These are phyloP conservation scores for Dichetophora obliterata DNA, from an alignment of 2,888 invertebrate species.

Conservation along the genomic window DNA sequence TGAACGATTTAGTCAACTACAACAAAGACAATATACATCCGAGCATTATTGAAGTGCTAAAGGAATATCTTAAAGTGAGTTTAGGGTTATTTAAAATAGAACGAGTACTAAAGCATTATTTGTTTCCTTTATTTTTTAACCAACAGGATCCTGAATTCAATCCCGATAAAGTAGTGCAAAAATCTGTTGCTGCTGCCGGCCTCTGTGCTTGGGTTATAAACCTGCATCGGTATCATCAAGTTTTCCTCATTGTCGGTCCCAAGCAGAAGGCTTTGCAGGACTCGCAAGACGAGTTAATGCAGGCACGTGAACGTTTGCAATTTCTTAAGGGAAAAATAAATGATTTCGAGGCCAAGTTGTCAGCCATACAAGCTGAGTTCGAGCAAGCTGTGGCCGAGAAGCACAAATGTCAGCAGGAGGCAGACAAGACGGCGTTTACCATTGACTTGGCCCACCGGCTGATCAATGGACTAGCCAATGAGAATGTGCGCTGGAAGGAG, in stretches of 20 bases:
- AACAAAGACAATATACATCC: slow-evolving; percentile 95
- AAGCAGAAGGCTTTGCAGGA: slow-evolving; percentile 88
- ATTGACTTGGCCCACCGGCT: slow-evolving; percentile 93
- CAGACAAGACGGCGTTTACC: slow-evolving; percentile 89
- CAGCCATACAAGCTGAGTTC: slow-evolving; percentile 84
- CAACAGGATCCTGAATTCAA: slow-evolving; percentile 82
- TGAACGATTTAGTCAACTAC: slow-evolving; percentile 86
- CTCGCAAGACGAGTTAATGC: slow-evolving; percentile 87
- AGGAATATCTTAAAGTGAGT: slow-evolving; percentile 68
- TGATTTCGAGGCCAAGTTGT: slow-evolving; percentile 80
- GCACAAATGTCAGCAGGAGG: slow-evolving; percentile 91
- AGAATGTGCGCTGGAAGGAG: slow-evolving; percentile 75
- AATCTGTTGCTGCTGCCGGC: slow-evolving; percentile 93
- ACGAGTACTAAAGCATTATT: neutral
- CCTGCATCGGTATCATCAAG: slow-evolving; percentile 89
- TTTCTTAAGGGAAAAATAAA: slow-evolving; percentile 81
- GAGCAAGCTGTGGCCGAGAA: slow-evolving; percentile 89
- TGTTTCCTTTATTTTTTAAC: neutral
- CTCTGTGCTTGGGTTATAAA: slow-evolving; percentile 96
- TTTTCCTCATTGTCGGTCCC: slow-evolving; percentile 93
- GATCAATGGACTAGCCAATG: slow-evolving; percentile 93
- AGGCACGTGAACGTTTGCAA: slow-evolving; percentile 84
- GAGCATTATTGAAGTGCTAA: slow-evolving; percentile 83
- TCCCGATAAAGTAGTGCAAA: slow-evolving; percentile 85
- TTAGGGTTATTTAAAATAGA: neutral